Base-by-base conservation (phyloP, 2,113 vertebrate genomes). In the Pterocles orientalis region DNA sequence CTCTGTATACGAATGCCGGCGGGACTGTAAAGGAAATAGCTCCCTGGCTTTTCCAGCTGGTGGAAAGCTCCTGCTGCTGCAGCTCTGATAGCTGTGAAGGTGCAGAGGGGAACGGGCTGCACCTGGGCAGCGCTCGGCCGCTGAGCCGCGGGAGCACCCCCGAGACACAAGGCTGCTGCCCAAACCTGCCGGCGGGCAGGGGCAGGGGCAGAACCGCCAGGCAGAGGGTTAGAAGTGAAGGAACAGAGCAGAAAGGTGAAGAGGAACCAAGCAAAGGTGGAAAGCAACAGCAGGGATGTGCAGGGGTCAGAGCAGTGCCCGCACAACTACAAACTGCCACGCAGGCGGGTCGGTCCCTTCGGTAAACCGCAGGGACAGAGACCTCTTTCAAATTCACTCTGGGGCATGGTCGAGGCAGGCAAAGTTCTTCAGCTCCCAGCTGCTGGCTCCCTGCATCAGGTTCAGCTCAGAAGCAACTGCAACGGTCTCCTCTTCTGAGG, bases 1-100 rank as follows among this genome's bases (percentile, higher is more conserved):
- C 76, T 87, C 92, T 94, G 84, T 93, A 6, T 29, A 5, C 3
- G 2, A 91, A 70, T 78, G 80, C 90, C 90, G 26, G 65, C 41
- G 90, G 90, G 90, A 94, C 61, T 34, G 47, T 19, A 91, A 79
- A 88, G 91, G 90, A 94, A 96, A 94, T 72, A 70, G 57, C 45
- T 89, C 60, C 86, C 87, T 56, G 64, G 91, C 36, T 86, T 91
- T 70, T 65, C 41, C 76, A 82, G 93, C 61, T 71, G 80, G 57
- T 83, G 88, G 79, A 20, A 86, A 80, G 76, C 66, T 75, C 90
- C 18, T 18, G 57, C 79, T 69, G 65, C 61, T 24, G 78, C 87
- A 64, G 87, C 60, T 62, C 17, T 3, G 6, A 9, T 4, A 15
- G 33, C 19, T 3, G 54, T 1, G 8, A 51, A 50, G 88, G 48